Evolutionary conservation across 2,797 vertebrate genomes (phyloP).

Genomic region (Calcarius lapponicus): DNA sequence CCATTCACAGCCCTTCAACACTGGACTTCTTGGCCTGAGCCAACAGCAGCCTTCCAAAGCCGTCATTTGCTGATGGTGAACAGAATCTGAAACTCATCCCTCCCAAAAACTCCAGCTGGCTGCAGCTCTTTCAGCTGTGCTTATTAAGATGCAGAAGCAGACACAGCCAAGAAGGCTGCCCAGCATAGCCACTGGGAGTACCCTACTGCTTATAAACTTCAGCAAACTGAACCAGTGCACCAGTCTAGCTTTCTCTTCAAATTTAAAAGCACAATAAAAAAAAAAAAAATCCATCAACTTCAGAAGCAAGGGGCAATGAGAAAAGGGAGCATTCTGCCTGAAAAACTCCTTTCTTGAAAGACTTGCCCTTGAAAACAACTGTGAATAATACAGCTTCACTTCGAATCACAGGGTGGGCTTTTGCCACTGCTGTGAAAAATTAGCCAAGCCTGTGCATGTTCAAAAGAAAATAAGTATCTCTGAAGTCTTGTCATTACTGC

Average conservation of each 20-base stretch:
- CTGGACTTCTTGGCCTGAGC: background rate
- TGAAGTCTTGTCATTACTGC: background rate
- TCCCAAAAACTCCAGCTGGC: background rate
- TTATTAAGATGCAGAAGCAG: background rate
- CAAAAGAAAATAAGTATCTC: background rate
- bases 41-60: background rate
- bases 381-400: background rate
- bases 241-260: background rate
- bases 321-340: background rate
- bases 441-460: background rate
- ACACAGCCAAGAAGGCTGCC: background rate
- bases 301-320: background rate
- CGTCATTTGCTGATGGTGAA: background rate
- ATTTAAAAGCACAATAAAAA: background rate
- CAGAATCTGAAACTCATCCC: background rate
- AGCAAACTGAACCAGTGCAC: background rate
- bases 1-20: background rate
- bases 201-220: background rate
- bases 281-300: background rate
- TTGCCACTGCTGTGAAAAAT: background rate
- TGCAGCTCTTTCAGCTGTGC: background rate
- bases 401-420: too few species aligned
- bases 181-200: background rate
- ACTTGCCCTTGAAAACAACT: background rate
- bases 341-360: background rate